phyloP scores from a whole-genome alignment of 2,113 vertebrate genomes.

The Vidua macroura region DNA sequence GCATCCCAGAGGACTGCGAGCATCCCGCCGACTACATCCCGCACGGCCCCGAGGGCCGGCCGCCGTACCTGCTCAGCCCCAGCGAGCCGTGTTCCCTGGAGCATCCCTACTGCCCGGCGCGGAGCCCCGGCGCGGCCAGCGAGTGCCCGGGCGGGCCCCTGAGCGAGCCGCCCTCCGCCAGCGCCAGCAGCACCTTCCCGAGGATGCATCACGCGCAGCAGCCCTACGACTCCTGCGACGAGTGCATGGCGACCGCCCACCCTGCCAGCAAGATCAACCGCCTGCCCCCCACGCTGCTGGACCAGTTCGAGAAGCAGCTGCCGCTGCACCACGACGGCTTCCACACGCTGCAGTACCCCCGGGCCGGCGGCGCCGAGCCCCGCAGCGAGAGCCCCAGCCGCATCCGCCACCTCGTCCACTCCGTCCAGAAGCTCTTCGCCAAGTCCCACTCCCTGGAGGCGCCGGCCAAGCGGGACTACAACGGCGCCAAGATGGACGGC shows the following conservation, averaged over 20 bases:
- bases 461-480: conserved; percentile 91
- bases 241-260: conserved; percentile 85
- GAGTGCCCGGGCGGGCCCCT: conserved; percentile 73
- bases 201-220: conserved; percentile 90
- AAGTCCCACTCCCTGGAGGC: conserved; percentile 98
- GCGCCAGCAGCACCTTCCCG: conserved; percentile 91
- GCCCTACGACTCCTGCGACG: conserved; percentile 93
- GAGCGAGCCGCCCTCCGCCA: conserved; percentile 83
- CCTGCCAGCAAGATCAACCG: conserved; percentile 90
- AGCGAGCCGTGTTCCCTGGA: conserved; percentile 84
- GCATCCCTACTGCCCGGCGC: conserved; percentile 83
- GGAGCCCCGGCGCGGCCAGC: conserved; percentile 65
- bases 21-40: conserved; percentile 78
- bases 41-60: conserved; percentile 67
- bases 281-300: conserved; percentile 89
- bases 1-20: conserved; percentile 84
- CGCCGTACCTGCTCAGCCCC: conserved; percentile 75
- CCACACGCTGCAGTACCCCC: conserved; percentile 96
- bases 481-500: conserved; percentile 88
- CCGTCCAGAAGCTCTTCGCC: conserved; percentile 96
- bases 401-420: conserved; percentile 97
- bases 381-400: conserved; percentile 97
- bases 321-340: conserved; percentile 98
- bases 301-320: conserved; percentile 97
- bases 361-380: conserved; percentile 82